Evolutionary conservation across 2,797 vertebrate species (phyloP).

Genomic region (Melanotaenia trifasciata): DNA sequence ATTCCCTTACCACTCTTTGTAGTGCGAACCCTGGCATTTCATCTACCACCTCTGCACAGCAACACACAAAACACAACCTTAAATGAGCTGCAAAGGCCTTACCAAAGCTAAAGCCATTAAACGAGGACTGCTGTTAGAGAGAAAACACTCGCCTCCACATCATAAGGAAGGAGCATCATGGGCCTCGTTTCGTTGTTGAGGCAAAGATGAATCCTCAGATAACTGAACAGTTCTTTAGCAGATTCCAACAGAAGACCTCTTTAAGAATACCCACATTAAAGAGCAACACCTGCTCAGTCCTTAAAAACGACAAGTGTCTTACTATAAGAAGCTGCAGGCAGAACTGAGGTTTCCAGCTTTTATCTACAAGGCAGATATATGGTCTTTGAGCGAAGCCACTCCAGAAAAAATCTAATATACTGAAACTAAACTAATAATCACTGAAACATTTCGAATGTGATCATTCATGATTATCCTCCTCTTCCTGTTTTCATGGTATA

Average conservation of each 20-base stretch:
- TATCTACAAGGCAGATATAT: neutral
- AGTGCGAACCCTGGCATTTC: neutral
- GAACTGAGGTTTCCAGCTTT: neutral
- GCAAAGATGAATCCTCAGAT: neutral
- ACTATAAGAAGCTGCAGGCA: neutral
- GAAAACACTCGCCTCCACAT: neutral
- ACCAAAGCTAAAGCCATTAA: neutral
- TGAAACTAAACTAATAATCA: neutral
- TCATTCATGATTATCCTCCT: neutral
- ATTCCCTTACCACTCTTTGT: neutral
- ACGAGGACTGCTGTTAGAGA: neutral
- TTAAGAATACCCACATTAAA: neutral
- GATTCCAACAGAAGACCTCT: neutral
- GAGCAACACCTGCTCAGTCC: neutral
- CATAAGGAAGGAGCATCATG: neutral
- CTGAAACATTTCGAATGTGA: neutral
- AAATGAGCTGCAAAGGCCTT: conserved; percentile 8
- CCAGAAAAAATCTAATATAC: neutral
- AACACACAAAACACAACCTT: neutral
- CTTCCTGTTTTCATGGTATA: neutral
- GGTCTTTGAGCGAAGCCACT: neutral
- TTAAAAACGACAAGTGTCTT: neutral
- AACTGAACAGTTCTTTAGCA: neutral
- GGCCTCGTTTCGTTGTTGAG: neutral
- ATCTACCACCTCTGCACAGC: neutral